Base-by-base conservation (phyloP, 2,797 vertebrate species). In the Diceros bicornis region DNA sequence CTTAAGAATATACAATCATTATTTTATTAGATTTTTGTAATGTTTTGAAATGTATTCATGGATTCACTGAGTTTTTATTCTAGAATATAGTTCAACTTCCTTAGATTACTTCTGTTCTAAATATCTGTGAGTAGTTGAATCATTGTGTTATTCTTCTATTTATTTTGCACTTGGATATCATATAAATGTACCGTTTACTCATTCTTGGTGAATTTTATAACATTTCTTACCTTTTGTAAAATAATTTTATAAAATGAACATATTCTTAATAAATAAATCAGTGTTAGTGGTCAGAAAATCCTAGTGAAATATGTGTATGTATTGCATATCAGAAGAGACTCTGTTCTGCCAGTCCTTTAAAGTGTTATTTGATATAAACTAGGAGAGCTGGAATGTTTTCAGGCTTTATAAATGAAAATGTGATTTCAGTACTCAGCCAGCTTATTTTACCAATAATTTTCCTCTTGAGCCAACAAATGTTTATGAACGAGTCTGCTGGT, bases 401-500 rank as follows among this genome's bases (percentile, higher is more conserved):
- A 92, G 34, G 0, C 18, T 74, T 85, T 82, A 62, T 95, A 92
- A 82, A 85, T 96, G 61, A 90, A 97, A 95, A 69, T n/a, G 0
- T 88, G 89, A 61, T 88, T 20, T 47, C 84, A 72, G n/a, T 62
- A 34, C n/a, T 27, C 23, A 84, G 44, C 12, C 75, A 94, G 79
- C 20, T 32, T 98, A n/a, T 96, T 97, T 89, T 84, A 55, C 34
- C 94, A 90, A 11, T 34, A 0, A 69, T 98, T 95, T 98, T 96
- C 61, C 94, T 93, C 94, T 97, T 88, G 77, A 98, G 90, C 90
- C 96, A 97, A 34, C 83, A 97, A 97, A 90, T 68, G 16, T 92
- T 41, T 96, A 57, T 14, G 1, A 94, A 92, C n/a, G 97, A 98
- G 78, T 89, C 95, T 96, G 83, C 59, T 89, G 91, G 93, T 95